A percentile compares a stretch with the other conserved stretches of the same genome.
Conservation (phyloP, 2,113 vertebrate species). For the Alethe castanea region DNA sequence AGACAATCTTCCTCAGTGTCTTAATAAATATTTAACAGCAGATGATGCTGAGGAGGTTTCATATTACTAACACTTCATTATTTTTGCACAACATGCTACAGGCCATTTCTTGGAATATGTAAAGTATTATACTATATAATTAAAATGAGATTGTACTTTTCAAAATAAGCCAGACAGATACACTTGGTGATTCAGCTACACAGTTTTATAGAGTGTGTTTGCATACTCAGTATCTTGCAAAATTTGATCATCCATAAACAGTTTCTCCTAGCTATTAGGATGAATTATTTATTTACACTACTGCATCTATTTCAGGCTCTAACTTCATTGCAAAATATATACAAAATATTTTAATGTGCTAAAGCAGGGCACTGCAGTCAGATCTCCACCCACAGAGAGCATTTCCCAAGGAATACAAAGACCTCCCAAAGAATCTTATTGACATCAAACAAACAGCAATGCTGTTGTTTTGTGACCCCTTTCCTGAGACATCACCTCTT, state of each 20-base stretch:
- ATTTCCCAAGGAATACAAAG: background rate
- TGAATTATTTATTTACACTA: slow-evolving; percentile 38
- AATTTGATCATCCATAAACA: slow-evolving; percentile 24
- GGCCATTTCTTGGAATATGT: slow-evolving; percentile 20
- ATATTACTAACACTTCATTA: slow-evolving; percentile 3
- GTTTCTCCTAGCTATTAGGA: slow-evolving; percentile 4
- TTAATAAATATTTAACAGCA: slow-evolving; percentile 39
- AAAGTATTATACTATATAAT: slow-evolving; percentile 42
- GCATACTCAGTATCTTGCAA: slow-evolving; percentile 35
- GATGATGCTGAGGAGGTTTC: background rate
- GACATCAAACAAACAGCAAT: background rate
- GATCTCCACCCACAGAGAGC: background rate
- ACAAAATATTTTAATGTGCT: slow-evolving; percentile 9
- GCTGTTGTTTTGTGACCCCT: background rate
- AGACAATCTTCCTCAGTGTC: background rate
- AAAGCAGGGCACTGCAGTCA: background rate
- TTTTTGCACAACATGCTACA: slow-evolving; percentile 26
- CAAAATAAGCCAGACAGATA: slow-evolving; percentile 35
- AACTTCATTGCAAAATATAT: background rate
- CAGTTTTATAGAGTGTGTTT: slow-evolving; percentile 22
- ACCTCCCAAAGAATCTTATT: background rate
- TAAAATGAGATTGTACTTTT: slow-evolving; percentile 30
- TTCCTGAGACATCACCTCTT: background rate
- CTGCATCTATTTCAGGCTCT: background rate
- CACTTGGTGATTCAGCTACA: slow-evolving; percentile 18